Evolutionary conservation across 2,888 invertebrate genomes (phyloP).

Genomic region (Epistrophella euchroma): DNA sequence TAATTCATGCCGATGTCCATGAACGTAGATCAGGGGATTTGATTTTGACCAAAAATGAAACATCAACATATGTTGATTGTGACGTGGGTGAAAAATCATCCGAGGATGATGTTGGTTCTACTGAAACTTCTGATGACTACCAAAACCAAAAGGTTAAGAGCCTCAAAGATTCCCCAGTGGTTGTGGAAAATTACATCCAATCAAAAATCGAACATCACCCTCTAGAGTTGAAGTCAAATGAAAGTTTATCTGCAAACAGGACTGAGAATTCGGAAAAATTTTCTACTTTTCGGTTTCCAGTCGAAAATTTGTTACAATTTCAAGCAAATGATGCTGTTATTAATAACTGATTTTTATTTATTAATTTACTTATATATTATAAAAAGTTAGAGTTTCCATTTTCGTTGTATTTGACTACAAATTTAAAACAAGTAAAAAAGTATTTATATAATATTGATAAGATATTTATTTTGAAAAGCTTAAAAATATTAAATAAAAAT

Average conservation of each 20-base stretch:
- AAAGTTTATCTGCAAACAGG: background rate
- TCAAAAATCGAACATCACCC: background rate
- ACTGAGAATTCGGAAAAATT: constrained; percentile 33
- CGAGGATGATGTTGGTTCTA: constrained; percentile 28
- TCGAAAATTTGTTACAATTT: constrained; percentile 82
- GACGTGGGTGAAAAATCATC: constrained; percentile 41
- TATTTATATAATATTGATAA: too few relatives aligned
- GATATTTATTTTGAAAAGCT: too few relatives aligned
- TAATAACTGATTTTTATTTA: constrained; percentile 24
- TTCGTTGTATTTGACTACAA: background rate
- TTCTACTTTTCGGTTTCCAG: constrained; percentile 82
- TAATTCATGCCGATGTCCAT: constrained; percentile 67
- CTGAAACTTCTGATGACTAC: constrained; percentile 29
- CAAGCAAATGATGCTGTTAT: constrained; percentile 81
- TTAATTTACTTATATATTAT: background rate
- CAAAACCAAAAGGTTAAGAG: constrained; percentile 28
- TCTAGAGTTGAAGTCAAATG: constrained; percentile 7
- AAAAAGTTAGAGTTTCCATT: background rate
- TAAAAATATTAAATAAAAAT: too few relatives aligned
- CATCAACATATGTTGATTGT: constrained; percentile 47
- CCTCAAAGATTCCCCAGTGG: background rate
- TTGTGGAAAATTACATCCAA: background rate
- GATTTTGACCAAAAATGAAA: constrained; percentile 10
- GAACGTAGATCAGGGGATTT: constrained; percentile 31
- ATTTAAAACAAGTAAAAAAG: background rate